Evolutionary conservation across 2,797 vertebrate genomes (phyloP).

Genomic region (Petrocephalus schoutedeni): DNA sequence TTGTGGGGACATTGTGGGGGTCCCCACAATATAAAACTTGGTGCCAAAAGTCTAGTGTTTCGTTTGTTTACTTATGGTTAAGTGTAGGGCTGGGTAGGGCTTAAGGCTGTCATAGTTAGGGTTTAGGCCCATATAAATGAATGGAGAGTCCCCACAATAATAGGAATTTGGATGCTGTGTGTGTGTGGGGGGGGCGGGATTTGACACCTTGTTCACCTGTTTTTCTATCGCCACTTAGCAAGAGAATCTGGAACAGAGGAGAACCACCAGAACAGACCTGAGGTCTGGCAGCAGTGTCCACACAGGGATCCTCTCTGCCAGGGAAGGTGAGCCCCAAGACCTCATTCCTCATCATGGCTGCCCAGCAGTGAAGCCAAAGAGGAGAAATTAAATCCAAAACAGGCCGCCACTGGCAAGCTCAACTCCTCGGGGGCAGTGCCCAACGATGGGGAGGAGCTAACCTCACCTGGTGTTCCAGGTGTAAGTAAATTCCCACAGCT

Average conservation of each 20-base stretch:
- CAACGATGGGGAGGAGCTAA: neutral
- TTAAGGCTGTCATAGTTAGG: neutral
- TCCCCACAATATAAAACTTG: neutral
- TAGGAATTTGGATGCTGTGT: neutral
- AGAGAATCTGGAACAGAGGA: conserved; percentile 75
- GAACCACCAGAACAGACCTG: conserved; percentile 62
- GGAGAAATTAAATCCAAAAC: neutral
- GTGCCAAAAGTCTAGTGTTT: neutral
- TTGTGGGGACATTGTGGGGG: neutral
- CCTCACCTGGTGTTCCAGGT: neutral
- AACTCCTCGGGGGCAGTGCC: neutral
- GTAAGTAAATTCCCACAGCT: neutral
- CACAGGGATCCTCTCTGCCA: conserved; percentile 74
- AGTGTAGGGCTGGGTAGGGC: neutral
- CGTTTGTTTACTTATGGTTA: neutral
- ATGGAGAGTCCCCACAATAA: neutral
- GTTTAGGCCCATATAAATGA: neutral
- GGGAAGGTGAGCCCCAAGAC: conserved; percentile 62
- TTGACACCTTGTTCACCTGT: neutral
- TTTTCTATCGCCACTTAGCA: conserved; percentile 30
- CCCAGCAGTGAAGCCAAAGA: neutral
- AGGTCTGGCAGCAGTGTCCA: conserved; percentile 67
- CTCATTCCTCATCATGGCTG: neutral
- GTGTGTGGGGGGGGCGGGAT: neutral
- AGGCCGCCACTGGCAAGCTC: neutral